These are phyloP conservation scores for Isoperla grammatica DNA, from an alignment of 2,888 invertebrate genomes.

Conservation along the genomic window DNA sequence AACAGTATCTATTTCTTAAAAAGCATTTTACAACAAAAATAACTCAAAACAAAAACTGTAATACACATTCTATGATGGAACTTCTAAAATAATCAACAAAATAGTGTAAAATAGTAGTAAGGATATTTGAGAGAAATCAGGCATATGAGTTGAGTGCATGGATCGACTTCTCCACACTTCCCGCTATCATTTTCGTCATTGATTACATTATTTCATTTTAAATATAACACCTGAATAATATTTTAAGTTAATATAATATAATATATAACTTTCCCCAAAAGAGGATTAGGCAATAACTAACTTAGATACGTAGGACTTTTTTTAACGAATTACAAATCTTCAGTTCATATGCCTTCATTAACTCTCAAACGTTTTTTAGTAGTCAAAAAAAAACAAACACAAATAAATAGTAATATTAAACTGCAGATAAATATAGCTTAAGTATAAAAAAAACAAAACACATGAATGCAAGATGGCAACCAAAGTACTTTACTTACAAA, in stretches of 20 bases:
- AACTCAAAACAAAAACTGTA: slow-evolving; percentile 69
- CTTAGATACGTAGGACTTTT: no score
- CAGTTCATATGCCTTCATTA: no score
- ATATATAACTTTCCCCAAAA: no score
- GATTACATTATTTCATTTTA: slow-evolving; percentile 2
- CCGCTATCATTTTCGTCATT: background rate
- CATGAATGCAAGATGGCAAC: slow-evolving; percentile 4
- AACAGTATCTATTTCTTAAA: slow-evolving; percentile 61
- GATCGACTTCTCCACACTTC: no score
- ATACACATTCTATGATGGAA: slow-evolving; percentile 18
- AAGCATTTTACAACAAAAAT: slow-evolving; percentile 69
- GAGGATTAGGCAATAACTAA: no score
- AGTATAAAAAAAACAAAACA: slow-evolving; percentile 14
- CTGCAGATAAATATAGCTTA: slow-evolving; percentile 17
- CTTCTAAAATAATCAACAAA: slow-evolving; percentile 29
- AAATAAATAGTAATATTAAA: slow-evolving; percentile 15
- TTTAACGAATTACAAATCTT: no score
- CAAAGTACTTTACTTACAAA: slow-evolving; percentile 5
- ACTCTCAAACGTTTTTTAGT: background rate
- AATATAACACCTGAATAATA: slow-evolving; percentile 8
- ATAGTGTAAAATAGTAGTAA: slow-evolving; percentile 14
- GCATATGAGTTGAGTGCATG: no score
- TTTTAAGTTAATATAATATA: background rate
- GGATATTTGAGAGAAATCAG: background rate
- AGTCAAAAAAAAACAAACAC: slow-evolving; percentile 17